phyloP scores from a whole-genome alignment of 2,888 invertebrate species.

The Zeuzera pyrina region DNA sequence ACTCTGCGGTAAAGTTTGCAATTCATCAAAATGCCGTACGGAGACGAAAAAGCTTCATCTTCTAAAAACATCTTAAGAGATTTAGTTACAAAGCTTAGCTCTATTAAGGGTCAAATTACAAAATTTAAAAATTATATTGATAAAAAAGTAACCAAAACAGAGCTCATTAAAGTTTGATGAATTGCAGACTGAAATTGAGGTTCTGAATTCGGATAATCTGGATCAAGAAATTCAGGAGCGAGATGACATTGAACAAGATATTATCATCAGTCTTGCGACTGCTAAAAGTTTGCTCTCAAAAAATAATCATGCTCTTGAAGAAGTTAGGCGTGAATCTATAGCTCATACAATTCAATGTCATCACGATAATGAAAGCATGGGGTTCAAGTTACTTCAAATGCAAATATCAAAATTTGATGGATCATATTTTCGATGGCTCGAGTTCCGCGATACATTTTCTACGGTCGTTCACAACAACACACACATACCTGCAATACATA shows the following conservation, averaged over 20 bases:
- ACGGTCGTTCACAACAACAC: slow-evolving; percentile 19
- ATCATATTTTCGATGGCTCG: slow-evolving; percentile 17
- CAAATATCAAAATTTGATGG: slow-evolving; percentile 19
- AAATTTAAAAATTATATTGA: too few species aligned
- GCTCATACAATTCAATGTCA: background rate
- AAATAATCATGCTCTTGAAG: background rate
- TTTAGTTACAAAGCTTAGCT: too few species aligned
- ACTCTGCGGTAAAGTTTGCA: too few species aligned
- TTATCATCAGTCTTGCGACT: slow-evolving; percentile 4
- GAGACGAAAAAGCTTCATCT: too few species aligned
- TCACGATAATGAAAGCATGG: slow-evolving; percentile 7
- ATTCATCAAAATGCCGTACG: too few species aligned
- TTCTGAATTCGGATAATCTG: slow-evolving; percentile 7
- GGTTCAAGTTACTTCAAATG: slow-evolving; percentile 16
- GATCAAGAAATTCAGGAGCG: slow-evolving; percentile 5
- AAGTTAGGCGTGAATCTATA: background rate
- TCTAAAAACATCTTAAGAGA: too few species aligned
- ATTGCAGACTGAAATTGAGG: slow-evolving; percentile 8
- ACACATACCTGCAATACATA: slow-evolving; percentile 13
- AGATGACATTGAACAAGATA: slow-evolving; percentile 6
- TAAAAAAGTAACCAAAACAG: too few species aligned
- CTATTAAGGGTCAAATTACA: too few species aligned
- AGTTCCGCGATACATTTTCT: slow-evolving; percentile 17
- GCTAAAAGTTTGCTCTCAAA: slow-evolving; percentile 3
- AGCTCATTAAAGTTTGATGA: background rate